phyloP scores from a whole-genome alignment of 2,888 invertebrate species.

The Lasiommata megera region DNA sequence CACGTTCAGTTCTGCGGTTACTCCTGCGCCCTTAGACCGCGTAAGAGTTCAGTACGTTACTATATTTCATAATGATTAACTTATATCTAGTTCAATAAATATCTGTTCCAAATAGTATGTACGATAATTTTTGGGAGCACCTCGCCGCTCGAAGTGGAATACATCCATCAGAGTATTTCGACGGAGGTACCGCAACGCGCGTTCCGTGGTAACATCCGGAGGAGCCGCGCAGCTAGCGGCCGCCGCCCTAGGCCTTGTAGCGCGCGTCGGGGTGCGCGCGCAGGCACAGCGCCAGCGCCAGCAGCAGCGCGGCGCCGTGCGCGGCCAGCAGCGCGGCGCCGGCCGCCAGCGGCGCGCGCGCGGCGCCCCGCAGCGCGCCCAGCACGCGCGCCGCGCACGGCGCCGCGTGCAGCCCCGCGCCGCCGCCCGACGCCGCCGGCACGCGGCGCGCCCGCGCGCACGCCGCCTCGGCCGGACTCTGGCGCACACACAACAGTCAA shows the following conservation, averaged over 20 bases:
- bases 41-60: not conserved
- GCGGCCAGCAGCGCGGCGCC: slow-evolving; percentile 56
- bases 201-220: no score
- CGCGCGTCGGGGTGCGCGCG: slow-evolving; percentile 48
- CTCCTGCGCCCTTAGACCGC: no score
- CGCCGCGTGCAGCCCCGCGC: slow-evolving; percentile 46
- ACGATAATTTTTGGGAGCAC: not conserved
- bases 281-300: slow-evolving; percentile 62
- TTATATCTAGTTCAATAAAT: slow-evolving; percentile 4
- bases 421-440: slow-evolving; percentile 44
- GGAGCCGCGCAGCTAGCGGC: not conserved
- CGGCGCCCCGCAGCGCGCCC: slow-evolving; percentile 46
- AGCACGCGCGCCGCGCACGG: slow-evolving; percentile 54
- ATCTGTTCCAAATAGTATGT: not conserved
- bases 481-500: no score
- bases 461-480: slow-evolving; percentile 36
- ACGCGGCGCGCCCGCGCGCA: slow-evolving; percentile 47
- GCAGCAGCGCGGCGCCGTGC: slow-evolving; percentile 62
- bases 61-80: not conserved
- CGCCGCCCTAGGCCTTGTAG: slow-evolving; percentile 62
- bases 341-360: slow-evolving; percentile 50
- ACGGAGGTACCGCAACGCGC: not conserved
- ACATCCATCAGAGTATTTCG: not conserved
- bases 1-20: no score
- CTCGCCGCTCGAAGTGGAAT: no score